Evolutionary conservation across 2,888 invertebrate genomes (phyloP).

Genomic region (Arctia plantaginis): DNA sequence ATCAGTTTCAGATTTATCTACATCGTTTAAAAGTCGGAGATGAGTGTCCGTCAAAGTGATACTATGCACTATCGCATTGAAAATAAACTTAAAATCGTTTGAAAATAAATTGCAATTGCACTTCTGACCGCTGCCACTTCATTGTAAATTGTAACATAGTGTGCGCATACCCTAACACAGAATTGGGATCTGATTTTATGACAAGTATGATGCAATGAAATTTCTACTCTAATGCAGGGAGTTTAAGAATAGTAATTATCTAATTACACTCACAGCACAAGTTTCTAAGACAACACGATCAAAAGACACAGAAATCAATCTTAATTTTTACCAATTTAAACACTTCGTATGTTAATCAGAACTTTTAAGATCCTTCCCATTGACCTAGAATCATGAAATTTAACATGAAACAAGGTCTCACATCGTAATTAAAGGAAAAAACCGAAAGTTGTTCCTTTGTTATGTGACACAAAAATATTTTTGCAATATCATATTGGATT

Average conservation of each 20-base stretch:
- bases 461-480: background rate
- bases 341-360: background rate
- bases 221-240: background rate
- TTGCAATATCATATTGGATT: no score
- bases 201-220: background rate
- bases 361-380: background rate
- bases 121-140: no score
- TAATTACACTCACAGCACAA: no score
- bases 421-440: background rate
- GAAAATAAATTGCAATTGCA: no score
- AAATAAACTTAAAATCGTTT: background rate
- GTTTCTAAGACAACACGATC: no score
- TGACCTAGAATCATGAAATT: background rate
- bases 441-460: background rate
- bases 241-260: background rate
- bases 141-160: background rate
- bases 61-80: background rate
- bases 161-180: background rate
- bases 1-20: no score
- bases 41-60: background rate
- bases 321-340: background rate
- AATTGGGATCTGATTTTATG: background rate
- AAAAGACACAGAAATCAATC: background rate
- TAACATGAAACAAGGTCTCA: background rate
- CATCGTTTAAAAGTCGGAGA: background rate